Evolutionary conservation across 2,888 invertebrate species (phyloP).

Genomic region (Drosophila macrospina): DNA sequence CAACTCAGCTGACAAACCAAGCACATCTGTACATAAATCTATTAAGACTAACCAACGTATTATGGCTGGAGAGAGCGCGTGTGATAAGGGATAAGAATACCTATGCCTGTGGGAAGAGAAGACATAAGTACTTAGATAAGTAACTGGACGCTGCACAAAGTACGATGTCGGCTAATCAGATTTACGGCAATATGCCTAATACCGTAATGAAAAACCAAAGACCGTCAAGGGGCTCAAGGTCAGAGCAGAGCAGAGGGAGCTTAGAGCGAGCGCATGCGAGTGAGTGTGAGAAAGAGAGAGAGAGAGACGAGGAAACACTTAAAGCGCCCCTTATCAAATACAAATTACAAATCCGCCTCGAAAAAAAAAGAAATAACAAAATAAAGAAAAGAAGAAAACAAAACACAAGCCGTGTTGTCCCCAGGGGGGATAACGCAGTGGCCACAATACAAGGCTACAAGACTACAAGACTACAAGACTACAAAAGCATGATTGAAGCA

Average conservation of each 20-base stretch:
- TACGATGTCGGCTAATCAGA: constrained; percentile 59
- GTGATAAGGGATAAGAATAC: constrained; percentile 13
- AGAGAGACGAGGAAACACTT: constrained; percentile 50
- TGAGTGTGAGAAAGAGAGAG: constrained; percentile 2
- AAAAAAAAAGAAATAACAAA: constrained; percentile 27
- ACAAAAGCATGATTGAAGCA: constrained; percentile 78
- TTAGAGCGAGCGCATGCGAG: too few species aligned
- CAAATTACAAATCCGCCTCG: constrained; percentile 74
- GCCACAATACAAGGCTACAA: constrained; percentile 54
- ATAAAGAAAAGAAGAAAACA: constrained; percentile 8
- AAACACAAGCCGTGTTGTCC: constrained; percentile 17
- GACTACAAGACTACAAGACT: too few species aligned
- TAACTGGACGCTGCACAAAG: constrained; percentile 9
- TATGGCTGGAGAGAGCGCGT: neutral
- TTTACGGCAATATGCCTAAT: constrained; percentile 62
- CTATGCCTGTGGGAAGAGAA: constrained; percentile 10
- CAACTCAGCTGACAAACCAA: constrained; percentile 3
- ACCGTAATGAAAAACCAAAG: constrained; percentile 64
- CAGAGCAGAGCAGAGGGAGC: neutral
- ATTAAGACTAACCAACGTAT: constrained; percentile 8
- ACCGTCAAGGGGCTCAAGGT: constrained; percentile 22
- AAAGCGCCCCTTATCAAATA: constrained; percentile 70
- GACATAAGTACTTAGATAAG: constrained; percentile 13
- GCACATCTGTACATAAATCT: constrained; percentile 1
- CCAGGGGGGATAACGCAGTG: constrained; percentile 27